Evolutionary conservation across 2,888 invertebrate genomes (phyloP), one percentile per base, ranked within the genome.

Genomic region (Mesopsocus fuscifrons): DNA sequence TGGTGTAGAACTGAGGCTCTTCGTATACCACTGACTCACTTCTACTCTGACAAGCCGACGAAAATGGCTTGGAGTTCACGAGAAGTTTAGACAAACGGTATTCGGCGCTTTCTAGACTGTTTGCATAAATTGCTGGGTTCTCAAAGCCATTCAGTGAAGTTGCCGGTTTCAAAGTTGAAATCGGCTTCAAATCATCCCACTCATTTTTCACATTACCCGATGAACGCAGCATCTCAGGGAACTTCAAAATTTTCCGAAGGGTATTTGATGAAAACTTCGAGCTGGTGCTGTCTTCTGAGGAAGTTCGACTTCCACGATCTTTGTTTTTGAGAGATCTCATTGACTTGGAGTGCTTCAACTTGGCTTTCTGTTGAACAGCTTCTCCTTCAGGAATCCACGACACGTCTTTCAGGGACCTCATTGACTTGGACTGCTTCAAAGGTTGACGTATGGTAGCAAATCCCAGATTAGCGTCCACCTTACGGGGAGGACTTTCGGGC

Each of bases 291-390:
- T 38, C 26, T 26, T 26, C 38, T 20, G 38, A 38, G 3, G 38
- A 38, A 5, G 38, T 38, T 20, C 20, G 21, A 18, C 38, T 38
- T 6, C 17, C 20, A 18, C 21, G 15, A 5, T 38, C 38, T 21
- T 20, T 16, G 11, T 38, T 38, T 38, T 38, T 38, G 6, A 38
- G 21, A 15, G 38, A 38, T 17, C 38, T 38, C 38, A 38, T 38
- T n/a, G 38, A 38, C 11, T 38, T 38, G 13, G 38, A 38, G 20
- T 38, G 38, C 21, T 38, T 38, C 20, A 38, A 11, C 11, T 38
- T 38, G 18, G 38, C 18, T 21, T 21, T 38, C 18, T 16, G 17
- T 6, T 13, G n/a, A 3, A 20, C n/a, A 5, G 38, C 11, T 38
- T 38, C 38, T 16, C 21, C 21, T 34, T 18, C 34, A 6, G 17